A percentile compares a stretch with the other conserved stretches of the same genome.
Evolutionary conservation across 2,113 vertebrate species (phyloP).

Genomic region (Procavia capensis): DNA sequence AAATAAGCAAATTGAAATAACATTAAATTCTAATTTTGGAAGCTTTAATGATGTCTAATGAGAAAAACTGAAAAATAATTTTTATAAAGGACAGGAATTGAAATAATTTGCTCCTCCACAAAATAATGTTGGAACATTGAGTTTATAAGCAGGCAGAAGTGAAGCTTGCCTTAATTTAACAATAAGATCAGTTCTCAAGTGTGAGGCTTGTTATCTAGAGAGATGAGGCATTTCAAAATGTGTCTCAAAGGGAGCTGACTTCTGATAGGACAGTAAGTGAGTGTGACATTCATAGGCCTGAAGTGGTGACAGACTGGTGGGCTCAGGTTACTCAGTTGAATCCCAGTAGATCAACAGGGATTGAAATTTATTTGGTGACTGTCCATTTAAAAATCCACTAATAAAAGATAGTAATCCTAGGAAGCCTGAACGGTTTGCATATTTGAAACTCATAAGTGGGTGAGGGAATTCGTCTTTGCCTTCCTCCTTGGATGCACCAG

Average conservation of each 20-base stretch:
- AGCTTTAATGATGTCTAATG: neutral
- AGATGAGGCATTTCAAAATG: neutral
- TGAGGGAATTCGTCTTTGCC: neutral
- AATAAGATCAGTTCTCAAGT: conserved; percentile 16
- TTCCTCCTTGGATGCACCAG: neutral
- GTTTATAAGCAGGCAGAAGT: conserved; percentile 10
- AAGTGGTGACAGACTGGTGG: neutral
- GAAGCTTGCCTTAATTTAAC: neutral
- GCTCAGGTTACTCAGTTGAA: neutral
- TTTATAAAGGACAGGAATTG: neutral
- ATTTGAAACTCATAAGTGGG: neutral
- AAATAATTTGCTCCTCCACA: neutral
- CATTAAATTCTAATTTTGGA: conserved; percentile 18
- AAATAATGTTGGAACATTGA: neutral
- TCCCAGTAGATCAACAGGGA: neutral
- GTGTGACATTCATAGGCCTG: neutral
- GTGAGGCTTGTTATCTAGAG: neutral
- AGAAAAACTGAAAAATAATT: neutral
- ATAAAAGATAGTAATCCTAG: neutral
- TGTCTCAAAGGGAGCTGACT: neutral
- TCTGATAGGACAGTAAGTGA: conserved; percentile 1
- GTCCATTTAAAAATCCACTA: conserved; percentile 14
- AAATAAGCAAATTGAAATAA: neutral
- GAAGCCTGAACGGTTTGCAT: neutral
- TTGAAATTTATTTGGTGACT: conserved; percentile 27